Evolutionary conservation across 2,113 vertebrate genomes (phyloP).

Genomic region (Saguinus imperator): DNA sequence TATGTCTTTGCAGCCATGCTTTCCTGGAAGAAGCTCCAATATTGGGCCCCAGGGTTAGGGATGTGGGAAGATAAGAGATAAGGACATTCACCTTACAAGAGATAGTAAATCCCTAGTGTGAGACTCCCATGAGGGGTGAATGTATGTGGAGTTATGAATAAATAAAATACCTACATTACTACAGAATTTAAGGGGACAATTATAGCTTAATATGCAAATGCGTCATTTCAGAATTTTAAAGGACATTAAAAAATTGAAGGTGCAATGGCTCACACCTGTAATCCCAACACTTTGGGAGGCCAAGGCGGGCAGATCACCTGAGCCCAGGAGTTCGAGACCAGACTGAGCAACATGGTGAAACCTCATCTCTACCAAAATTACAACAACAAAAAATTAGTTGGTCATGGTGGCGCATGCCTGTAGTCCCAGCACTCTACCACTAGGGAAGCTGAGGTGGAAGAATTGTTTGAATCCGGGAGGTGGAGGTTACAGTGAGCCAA

Average conservation of each 20-base stretch:
- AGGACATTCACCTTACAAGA: not conserved
- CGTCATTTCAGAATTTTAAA: constrained; percentile 8
- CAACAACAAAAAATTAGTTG: too few relatives aligned
- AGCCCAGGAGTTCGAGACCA: too few relatives aligned
- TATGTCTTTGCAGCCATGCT: not conserved
- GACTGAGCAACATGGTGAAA: too few relatives aligned
- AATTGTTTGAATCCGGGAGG: too few relatives aligned
- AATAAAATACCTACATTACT: not conserved
- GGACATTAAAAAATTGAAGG: not conserved
- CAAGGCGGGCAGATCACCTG: too few relatives aligned
- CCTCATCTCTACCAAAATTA: too few relatives aligned
- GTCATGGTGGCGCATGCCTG: too few relatives aligned
- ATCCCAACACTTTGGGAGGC: too few relatives aligned
- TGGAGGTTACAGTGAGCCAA: too few relatives aligned
- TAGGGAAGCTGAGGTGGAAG: too few relatives aligned
- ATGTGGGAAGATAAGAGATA: not conserved
- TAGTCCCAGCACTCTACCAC: too few relatives aligned
- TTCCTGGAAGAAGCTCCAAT: not conserved
- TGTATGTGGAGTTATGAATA: not conserved
- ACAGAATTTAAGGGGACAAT: not conserved
- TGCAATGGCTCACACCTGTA: too few relatives aligned
- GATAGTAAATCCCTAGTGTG: not conserved
- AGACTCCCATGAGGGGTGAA: not conserved
- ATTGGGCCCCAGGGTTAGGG: not conserved
- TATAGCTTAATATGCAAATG: not conserved